Evolutionary conservation across 2,113 vertebrate genomes (phyloP), one percentile per base, ranked within the genome.

Genomic region (Charadrius vociferus): DNA sequence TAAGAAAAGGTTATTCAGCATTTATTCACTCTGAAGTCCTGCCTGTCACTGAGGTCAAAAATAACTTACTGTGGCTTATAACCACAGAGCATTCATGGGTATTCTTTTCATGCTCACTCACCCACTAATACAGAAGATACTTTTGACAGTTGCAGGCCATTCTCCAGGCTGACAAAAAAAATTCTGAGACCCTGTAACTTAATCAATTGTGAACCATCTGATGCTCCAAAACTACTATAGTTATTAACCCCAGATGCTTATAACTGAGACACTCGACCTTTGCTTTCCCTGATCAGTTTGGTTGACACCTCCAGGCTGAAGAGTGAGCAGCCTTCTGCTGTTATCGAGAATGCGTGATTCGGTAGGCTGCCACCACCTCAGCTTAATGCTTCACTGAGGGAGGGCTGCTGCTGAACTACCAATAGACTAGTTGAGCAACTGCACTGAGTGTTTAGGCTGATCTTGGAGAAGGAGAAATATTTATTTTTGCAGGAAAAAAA

Each of bases 321-420:
- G 43, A 52, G 49, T 14, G 17, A 43, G 30, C 29, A 66, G n/a
- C 39, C 63, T 26, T 34, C 41, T 58, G 50, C 50, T 45, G 29
- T 29, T 39, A 5, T 4, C 0, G 1, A 74, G 53, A 34, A n/a
- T 0, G 2, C 26, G 17, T 8, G 45, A 12, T 59, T 58, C 39
- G 52, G 17, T 9, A 16, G 65, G 36, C 15, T 71, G 27, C 41
- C 7, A 24, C 17, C 41, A 30, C 36, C 43, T 26, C 23, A n/a
- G 56, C 29, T 15, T 39, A 22, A 53, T 1, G 6, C 34, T 66
- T 29, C 36, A 20, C 23, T 2, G 14, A 17, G 41, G 24, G 18
- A 49, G 30, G 15, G 21, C 62, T 55, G 63, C 47, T 37, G 39
- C 56, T 14, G 30, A 70, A 3, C 55, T 45, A 29, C 65, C 17